Percentiles rank a stretch among this genome's conserved stretches.
Evolutionary conservation across 2,113 vertebrate genomes (phyloP).

Genomic region (Steatornis caripensis): DNA sequence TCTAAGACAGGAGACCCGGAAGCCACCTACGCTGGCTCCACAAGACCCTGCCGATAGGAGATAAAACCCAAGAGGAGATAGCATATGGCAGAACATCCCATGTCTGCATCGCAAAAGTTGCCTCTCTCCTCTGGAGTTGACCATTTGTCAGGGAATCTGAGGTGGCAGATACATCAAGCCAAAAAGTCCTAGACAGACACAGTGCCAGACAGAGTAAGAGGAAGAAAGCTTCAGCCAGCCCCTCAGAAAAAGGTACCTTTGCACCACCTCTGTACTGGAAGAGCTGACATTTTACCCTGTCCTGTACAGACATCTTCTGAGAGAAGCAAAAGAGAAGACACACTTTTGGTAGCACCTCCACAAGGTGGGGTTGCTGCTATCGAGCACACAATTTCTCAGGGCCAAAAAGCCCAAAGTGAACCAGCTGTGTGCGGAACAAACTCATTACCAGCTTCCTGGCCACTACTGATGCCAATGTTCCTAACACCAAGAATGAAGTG

Average conservation of each 20-base stretch:
- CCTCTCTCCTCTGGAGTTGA: background rate
- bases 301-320: background rate
- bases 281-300: background rate
- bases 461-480: background rate
- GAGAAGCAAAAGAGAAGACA: background rate
- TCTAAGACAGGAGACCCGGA: background rate
- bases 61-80: background rate
- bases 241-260: background rate
- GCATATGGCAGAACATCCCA: background rate
- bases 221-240: background rate
- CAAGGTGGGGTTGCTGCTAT: background rate
- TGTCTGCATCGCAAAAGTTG: background rate
- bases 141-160: background rate
- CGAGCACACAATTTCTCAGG: background rate
- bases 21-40: background rate
- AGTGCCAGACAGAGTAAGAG: background rate
- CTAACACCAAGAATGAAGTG: fast-evolving
- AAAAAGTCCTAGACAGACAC: background rate
- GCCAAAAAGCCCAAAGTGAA: background rate
- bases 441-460: background rate
- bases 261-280: background rate
- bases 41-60: background rate
- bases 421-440: background rate
- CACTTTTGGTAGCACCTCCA: background rate
- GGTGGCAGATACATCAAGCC: background rate